Evolutionary conservation across 2,888 invertebrate species (phyloP), one percentile per base, ranked within the genome.

Genomic region (Drosophila lacicola): DNA sequence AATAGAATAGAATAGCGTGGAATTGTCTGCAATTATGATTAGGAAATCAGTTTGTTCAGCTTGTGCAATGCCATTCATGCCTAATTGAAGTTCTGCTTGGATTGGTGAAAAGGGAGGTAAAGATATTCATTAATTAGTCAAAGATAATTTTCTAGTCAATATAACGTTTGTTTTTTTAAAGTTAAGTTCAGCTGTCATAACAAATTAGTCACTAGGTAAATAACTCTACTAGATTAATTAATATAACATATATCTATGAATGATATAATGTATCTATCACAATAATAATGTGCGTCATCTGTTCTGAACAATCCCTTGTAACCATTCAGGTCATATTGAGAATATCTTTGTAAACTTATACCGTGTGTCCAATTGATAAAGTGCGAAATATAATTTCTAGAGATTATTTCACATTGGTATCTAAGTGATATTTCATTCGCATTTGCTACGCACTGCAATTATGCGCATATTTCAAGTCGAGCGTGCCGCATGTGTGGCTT

Each of bases 401-500:
- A 25, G 21, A 4, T n/a, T 47, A 25, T 64, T 58, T 36, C 37
- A 39, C 9, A 29, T 50, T 45, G 45, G 10, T 45, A 34, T 72
- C 51, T 33, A 57, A 53, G 53, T 21, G 42, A 71, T 63, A 56
- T 55, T 72, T 63, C 67, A 36, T 58, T 66, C 64, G 58, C 65
- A 68, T 58, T 66, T 51, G 54, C 19, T 66, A 68, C 63, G 77
- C 71, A 70, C 69, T 55, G 78, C 86, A 80, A 82, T 80, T 82
- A 85, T 85, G 82, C 70, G 74, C 78, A 82, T 82, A 78, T 82
- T 82, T 85, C 82, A 84, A 70, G 79, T 72, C 69, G 67, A 74
- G 82, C 82, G 74, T 70, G 80, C 65, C 62, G 34, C 21, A 10
- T 44, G 41, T 14, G 17, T 62, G 42, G 74, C 68, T 79, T 74